These are phyloP conservation scores for Drymodes brunneopygia DNA, from an alignment of 2,113 vertebrate species.

Conservation along the genomic window DNA sequence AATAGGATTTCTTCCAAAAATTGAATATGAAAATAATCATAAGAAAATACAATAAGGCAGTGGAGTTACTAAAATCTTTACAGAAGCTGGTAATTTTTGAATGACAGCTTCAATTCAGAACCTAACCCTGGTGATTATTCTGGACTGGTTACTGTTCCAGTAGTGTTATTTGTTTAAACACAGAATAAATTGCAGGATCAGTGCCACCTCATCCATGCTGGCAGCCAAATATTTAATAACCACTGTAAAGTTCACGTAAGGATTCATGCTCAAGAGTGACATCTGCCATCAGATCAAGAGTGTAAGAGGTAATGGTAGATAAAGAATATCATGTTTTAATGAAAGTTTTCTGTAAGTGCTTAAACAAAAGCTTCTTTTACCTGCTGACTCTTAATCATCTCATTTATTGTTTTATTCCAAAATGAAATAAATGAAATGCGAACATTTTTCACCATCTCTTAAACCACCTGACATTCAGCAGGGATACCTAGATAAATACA, in stretches of 20 bases:
- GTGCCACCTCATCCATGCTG: background rate
- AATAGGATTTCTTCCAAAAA: background rate
- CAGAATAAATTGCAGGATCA: slow-evolving; percentile 26
- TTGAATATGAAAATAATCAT: background rate
- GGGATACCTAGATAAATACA: background rate
- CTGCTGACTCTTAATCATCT: background rate
- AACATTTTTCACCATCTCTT: background rate
- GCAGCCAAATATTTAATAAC: slow-evolving; percentile 45
- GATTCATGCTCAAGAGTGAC: slow-evolving; percentile 1
- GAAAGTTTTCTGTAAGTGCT: background rate
- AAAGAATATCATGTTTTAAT: background rate
- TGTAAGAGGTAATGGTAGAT: background rate
- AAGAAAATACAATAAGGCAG: background rate
- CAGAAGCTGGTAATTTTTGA: background rate
- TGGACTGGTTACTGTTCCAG: background rate
- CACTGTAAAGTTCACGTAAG: background rate
- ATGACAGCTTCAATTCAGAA: background rate
- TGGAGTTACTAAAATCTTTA: background rate
- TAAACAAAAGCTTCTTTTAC: background rate
- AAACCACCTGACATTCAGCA: background rate
- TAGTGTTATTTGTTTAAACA: background rate
- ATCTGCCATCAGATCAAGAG: slow-evolving; percentile 29
- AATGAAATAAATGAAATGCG: background rate
- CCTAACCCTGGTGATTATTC: background rate
- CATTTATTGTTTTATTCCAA: background rate